Evolutionary conservation across 2,113 vertebrate species (phyloP).

Genomic region (Mormyrus iriodes): DNA sequence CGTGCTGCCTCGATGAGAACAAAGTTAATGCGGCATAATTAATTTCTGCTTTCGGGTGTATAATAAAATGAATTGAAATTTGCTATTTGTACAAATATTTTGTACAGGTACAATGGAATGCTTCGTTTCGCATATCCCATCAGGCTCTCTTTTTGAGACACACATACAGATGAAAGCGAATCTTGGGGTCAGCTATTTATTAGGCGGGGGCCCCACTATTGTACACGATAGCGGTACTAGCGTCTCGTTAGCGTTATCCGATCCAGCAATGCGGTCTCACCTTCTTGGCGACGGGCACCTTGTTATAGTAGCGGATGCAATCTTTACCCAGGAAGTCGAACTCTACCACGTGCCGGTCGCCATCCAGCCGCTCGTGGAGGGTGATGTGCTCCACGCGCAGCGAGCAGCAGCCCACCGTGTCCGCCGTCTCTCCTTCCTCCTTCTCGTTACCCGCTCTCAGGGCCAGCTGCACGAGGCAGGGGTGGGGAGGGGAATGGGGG

Average conservation of each 20-base stretch:
- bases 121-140: not conserved
- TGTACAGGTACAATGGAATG: not conserved
- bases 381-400: constrained; percentile 66
- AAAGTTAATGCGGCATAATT: not conserved
- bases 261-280: constrained; percentile 31
- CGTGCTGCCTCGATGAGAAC: too few relatives aligned
- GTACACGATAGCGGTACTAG: not conserved
- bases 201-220: not conserved
- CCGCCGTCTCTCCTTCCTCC: constrained; percentile 64
- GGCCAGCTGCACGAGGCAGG: constrained; percentile 45
- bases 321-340: constrained; percentile 75
- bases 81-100: not conserved
- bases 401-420: constrained; percentile 70
- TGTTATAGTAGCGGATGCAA: constrained; percentile 64
- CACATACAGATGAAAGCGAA: not conserved
- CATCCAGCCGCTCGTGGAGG: constrained; percentile 55
- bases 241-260: not conserved
- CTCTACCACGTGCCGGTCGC: constrained; percentile 49
- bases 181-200: not conserved
- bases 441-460: constrained; percentile 71
- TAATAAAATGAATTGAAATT: not conserved
- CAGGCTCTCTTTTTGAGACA: not conserved
- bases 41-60: not conserved
- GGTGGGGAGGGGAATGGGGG: too few relatives aligned
- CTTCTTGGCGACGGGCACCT: constrained; percentile 60